Evolutionary conservation across 2,797 vertebrate species (phyloP).

Genomic region (Rousettus madagascariensis): DNA sequence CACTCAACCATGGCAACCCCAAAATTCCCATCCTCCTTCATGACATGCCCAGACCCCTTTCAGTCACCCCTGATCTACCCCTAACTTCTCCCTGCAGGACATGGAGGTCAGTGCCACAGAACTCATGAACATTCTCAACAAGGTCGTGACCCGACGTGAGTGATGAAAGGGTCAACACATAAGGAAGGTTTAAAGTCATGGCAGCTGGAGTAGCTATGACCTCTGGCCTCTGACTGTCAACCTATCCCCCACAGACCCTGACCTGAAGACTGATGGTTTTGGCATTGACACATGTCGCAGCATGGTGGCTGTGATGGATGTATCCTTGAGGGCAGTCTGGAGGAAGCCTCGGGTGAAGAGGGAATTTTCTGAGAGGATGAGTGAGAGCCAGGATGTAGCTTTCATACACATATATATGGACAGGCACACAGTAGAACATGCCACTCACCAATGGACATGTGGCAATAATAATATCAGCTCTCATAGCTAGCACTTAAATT

Average conservation of each 20-base stretch:
- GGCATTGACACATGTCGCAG: conserved; percentile 92
- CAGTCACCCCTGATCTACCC: not conserved
- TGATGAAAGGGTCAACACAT: conserved; percentile 8
- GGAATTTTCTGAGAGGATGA: not conserved
- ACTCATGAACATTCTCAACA: conserved; percentile 93
- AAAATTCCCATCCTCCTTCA: not conserved
- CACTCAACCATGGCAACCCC: not conserved
- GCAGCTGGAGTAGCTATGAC: not conserved
- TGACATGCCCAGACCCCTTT: not conserved
- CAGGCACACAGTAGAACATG: not conserved
- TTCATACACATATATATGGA: not conserved
- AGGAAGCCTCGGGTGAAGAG: not conserved
- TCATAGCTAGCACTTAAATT: not conserved
- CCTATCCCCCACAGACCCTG: conserved; percentile 79
- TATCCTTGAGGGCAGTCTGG: conserved; percentile 86
- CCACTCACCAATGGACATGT: not conserved
- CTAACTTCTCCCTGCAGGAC: conserved; percentile 83
- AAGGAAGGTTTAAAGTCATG: not conserved
- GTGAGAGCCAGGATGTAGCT: not conserved
- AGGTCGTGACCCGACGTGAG: conserved; percentile 89
- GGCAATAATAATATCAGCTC: not conserved
- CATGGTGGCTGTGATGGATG: conserved; percentile 97
- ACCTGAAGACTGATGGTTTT: conserved; percentile 91
- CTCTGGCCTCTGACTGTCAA: conserved; percentile 23
- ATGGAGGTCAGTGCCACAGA: conserved; percentile 93